These are phyloP conservation scores for Ptychobarbus kaznakovi DNA, from an alignment of 2,797 vertebrate species.

Conservation along the genomic window DNA sequence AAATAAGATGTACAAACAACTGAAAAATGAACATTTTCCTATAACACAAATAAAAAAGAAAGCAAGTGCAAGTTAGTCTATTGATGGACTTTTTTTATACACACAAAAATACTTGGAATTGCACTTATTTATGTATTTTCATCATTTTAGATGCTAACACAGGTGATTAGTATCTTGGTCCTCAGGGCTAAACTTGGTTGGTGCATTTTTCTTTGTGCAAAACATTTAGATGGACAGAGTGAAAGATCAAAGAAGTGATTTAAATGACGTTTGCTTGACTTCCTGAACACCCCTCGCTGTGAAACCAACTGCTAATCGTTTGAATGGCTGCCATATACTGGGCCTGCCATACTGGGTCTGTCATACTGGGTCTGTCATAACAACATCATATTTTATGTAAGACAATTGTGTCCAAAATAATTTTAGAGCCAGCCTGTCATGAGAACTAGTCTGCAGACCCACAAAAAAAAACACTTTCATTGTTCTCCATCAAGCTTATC, in stretches of 20 bases:
- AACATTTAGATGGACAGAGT: background rate
- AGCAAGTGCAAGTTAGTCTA: background rate
- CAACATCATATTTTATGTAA: background rate
- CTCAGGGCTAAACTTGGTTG: background rate
- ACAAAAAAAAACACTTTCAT: constrained; percentile 4
- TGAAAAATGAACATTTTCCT: background rate
- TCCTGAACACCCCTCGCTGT: constrained; percentile 6
- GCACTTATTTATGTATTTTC: background rate
- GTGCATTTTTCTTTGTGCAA: background rate
- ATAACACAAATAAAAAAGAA: background rate
- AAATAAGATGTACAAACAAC: background rate
- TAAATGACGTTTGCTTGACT: constrained; percentile 8
- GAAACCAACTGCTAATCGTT: background rate
- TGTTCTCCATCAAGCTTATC: constrained; percentile 31
- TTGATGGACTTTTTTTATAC: background rate
- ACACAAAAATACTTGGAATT: background rate
- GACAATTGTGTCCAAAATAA: background rate
- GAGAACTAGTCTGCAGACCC: constrained; percentile 3
- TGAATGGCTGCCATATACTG: background rate
- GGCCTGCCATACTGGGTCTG: background rate
- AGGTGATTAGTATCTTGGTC: background rate
- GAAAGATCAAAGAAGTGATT: background rate
- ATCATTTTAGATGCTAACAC: background rate
- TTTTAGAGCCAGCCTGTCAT: background rate
- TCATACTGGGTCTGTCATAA: background rate